Evolutionary conservation across 2,888 invertebrate species (phyloP).

Genomic region (Euzetes globulus): DNA sequence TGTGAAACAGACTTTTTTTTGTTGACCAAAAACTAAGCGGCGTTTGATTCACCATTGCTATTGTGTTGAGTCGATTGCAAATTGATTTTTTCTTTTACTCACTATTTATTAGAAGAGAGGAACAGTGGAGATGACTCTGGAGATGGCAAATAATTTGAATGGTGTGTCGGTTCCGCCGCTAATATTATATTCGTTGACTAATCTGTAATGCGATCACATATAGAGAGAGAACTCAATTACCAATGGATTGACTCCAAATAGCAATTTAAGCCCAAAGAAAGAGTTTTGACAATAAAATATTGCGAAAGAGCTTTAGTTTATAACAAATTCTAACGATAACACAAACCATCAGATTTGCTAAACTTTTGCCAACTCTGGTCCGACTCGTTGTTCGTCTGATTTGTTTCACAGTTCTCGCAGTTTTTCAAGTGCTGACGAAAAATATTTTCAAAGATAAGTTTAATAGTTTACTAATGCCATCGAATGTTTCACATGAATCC

Average conservation of each 20-base stretch:
- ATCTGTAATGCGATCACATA: constrained; percentile 26
- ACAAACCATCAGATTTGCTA: constrained; percentile 18
- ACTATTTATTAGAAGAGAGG: background rate
- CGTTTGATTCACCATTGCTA: background rate
- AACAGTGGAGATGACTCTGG: background rate
- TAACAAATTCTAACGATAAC: constrained; percentile 21
- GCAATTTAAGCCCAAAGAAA: constrained; percentile 26
- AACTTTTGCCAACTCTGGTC: background rate
- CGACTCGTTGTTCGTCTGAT: background rate
- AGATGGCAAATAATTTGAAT: constrained; percentile 12
- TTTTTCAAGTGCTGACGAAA: background rate
- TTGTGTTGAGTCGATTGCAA: background rate
- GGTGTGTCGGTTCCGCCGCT: background rate
- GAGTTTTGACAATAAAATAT: constrained; percentile 21
- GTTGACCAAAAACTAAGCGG: background rate
- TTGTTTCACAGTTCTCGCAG: background rate
- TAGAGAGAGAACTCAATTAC: constrained; percentile 27
- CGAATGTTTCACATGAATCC: constrained; percentile 4
- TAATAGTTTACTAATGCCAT: constrained; percentile 2
- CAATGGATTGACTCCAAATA: constrained; percentile 23
- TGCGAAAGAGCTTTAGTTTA: constrained; percentile 6
- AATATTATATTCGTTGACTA: background rate
- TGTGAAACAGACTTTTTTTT: background rate
- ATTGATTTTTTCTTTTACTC: background rate
- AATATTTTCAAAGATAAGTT: constrained; percentile 10